A percentile compares a stretch with the other conserved stretches of the same genome.
Conservation (phyloP, 2,797 vertebrate species). For the Melanotaenia parkinsoni region DNA sequence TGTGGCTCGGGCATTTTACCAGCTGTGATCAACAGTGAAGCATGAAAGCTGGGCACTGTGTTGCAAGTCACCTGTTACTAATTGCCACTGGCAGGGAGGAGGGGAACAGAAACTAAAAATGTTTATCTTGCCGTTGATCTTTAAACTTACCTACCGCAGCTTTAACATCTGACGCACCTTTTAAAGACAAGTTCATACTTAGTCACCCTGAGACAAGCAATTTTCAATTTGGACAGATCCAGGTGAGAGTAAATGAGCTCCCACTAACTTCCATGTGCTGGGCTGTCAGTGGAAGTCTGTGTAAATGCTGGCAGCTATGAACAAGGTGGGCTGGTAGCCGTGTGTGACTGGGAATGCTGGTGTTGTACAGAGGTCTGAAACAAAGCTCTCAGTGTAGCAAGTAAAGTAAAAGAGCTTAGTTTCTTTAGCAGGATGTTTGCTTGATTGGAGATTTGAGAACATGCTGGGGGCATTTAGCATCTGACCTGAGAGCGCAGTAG, state of each 20-base stretch:
- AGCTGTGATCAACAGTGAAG: slow-evolving; percentile 45
- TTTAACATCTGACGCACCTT: slow-evolving; percentile 32
- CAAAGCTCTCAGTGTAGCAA: slow-evolving; percentile 17
- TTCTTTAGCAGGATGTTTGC: slow-evolving; percentile 20
- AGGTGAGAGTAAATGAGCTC: slow-evolving; percentile 18
- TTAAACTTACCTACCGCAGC: slow-evolving; percentile 69
- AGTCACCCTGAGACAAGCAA: slow-evolving; percentile 19
- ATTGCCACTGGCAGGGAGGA: slow-evolving; percentile 55
- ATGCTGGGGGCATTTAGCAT: background rate
- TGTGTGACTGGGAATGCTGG: background rate
- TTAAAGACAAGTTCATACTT: slow-evolving; percentile 23
- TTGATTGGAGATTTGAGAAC: background rate
- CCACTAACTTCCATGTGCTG: slow-evolving; percentile 6
- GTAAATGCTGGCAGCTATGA: slow-evolving; percentile 2
- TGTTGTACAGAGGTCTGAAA: background rate
- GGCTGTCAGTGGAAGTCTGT: slow-evolving; percentile 5
- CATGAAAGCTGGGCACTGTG: slow-evolving; percentile 46
- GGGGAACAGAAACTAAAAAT: slow-evolving; percentile 51
- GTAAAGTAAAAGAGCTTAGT: slow-evolving; percentile 15
- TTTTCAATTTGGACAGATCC: slow-evolving; percentile 33
- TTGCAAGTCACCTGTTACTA: slow-evolving; percentile 67
- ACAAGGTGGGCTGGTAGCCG: background rate
- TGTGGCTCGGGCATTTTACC: slow-evolving; percentile 40
- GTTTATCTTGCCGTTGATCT: slow-evolving; percentile 72
- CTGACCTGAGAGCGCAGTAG: slow-evolving; percentile 1